Conservation (phyloP, 2,888 invertebrate genomes). For the Amphipoea oculea region DNA sequence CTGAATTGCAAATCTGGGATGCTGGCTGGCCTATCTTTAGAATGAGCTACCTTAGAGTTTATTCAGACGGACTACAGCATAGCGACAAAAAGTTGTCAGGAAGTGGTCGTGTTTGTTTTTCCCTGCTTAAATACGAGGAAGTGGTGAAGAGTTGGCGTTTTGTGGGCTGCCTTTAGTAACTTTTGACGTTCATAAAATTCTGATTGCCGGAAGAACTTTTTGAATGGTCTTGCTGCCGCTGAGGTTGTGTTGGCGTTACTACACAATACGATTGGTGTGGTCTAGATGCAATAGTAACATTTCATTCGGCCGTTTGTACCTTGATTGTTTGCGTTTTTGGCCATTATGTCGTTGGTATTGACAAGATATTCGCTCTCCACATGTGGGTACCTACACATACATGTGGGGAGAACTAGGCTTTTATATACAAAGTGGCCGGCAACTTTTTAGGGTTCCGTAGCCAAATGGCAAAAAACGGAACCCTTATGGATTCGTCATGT, state of each 20-base stretch:
- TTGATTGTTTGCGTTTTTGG: neutral
- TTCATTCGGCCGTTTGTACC: neutral
- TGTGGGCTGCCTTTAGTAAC: too few species aligned
- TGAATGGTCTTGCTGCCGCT: neutral
- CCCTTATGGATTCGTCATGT: too few species aligned
- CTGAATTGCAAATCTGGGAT: conserved; percentile 36
- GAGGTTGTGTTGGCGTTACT: neutral
- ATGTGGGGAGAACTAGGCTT: neutral
- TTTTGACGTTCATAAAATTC: neutral
- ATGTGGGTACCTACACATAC: neutral
- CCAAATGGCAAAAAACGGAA: too few species aligned
- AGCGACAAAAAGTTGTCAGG: too few species aligned
- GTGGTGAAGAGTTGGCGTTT: neutral
- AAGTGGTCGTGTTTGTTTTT: too few species aligned
- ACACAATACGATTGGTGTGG: neutral
- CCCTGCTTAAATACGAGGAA: too few species aligned
- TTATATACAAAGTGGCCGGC: neutral
- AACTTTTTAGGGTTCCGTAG: too few species aligned
- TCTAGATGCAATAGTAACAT: too few species aligned
- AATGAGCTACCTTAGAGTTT: too few species aligned
- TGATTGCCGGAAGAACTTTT: neutral
- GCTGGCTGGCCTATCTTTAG: neutral
- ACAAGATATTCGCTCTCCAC: too few species aligned
- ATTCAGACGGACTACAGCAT: too few species aligned
- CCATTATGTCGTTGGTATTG: neutral